phyloP scores from a whole-genome alignment of 2,113 vertebrate species.

The Passerina amoena region DNA sequence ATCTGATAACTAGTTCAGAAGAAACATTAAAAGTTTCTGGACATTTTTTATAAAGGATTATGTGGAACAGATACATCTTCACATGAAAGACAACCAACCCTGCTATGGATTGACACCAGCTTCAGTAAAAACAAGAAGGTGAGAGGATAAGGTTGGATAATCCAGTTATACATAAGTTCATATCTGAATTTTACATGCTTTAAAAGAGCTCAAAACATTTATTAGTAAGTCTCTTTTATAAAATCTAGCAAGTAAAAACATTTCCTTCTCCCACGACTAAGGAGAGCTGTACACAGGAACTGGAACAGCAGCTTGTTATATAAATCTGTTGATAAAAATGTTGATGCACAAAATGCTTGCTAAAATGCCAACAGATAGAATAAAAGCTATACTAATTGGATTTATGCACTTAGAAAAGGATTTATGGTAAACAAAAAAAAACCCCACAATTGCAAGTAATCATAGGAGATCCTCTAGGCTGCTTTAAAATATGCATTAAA shows the following conservation, averaged over 20 bases:
- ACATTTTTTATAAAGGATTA: not conserved
- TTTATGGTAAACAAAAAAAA: not conserved
- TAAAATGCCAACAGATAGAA: not conserved
- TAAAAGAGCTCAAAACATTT: not conserved
- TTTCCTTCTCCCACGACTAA: not conserved
- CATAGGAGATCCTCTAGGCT: not conserved
- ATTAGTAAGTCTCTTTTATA: not conserved
- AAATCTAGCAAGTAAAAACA: not conserved
- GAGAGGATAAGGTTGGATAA: not conserved
- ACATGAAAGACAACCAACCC: not conserved
- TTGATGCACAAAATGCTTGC: not conserved
- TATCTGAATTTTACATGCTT: not conserved
- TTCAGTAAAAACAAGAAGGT: not conserved
- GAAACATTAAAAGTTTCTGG: not conserved
- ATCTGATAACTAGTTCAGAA: not conserved
- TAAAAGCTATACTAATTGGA: constrained; percentile 18
- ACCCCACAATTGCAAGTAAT: not conserved
- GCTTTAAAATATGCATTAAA: not conserved
- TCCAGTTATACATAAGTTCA: not conserved
- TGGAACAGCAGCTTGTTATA: not conserved
- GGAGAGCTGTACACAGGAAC: not conserved
- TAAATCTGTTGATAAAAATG: constrained; percentile 31
- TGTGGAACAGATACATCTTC: not conserved
- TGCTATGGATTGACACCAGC: not conserved
- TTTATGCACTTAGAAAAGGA: not conserved